Conservation (phyloP, 2,888 invertebrate genomes). For the Diadromus collaris region DNA sequence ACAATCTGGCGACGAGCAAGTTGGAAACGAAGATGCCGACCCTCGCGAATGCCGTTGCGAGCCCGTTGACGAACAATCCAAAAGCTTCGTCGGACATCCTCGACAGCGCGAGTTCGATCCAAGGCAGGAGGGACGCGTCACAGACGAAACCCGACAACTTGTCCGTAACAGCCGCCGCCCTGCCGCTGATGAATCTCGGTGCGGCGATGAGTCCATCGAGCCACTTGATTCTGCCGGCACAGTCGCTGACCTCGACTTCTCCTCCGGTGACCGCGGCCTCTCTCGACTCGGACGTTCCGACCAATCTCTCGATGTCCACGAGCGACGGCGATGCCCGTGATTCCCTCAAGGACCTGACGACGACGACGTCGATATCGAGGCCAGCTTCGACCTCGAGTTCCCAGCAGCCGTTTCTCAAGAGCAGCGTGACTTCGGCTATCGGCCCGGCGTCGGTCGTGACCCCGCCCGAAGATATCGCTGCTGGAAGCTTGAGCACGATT, state of each 20-base stretch:
- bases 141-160: constrained; percentile 72
- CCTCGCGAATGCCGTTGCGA: constrained; percentile 37
- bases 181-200: constrained; percentile 61
- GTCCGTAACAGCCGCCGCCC: constrained; percentile 61
- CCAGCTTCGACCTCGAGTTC: constrained; percentile 22
- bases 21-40: constrained; percentile 59
- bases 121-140: constrained; percentile 65
- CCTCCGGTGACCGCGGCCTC: constrained; percentile 48
- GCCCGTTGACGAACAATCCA: constrained; percentile 46
- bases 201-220: constrained; percentile 56
- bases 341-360: constrained; percentile 67
- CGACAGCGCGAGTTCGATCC: constrained; percentile 59
- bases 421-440: constrained; percentile 66
- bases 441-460: constrained; percentile 69
- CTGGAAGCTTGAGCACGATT: constrained; percentile 36
- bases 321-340: constrained; percentile 70
- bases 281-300: constrained; percentile 74
- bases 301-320: constrained; percentile 76
- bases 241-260: constrained; percentile 49
- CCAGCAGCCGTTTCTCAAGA: constrained; percentile 66
- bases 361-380: constrained; percentile 62
- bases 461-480: constrained; percentile 69
- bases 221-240: constrained; percentile 57
- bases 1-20: constrained; percentile 63
- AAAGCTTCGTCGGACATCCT: constrained; percentile 60